Percentiles rank a stretch among this genome's conserved stretches.
These are phyloP conservation scores for cat (Felis catus) DNA, from an alignment of 2,113 vertebrate species.

Conservation along the genomic window DNA sequence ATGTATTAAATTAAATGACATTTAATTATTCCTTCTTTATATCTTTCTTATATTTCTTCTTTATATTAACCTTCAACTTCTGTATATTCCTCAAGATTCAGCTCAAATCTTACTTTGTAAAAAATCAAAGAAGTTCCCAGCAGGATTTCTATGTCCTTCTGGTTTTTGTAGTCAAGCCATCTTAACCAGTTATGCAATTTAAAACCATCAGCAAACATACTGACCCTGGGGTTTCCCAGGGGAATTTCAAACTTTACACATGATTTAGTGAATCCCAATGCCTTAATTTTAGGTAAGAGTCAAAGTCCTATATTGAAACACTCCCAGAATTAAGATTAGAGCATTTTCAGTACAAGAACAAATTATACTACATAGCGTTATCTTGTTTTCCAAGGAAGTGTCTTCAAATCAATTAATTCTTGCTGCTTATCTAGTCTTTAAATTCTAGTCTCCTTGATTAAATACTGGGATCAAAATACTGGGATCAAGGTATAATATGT, in stretches of 20 bases:
- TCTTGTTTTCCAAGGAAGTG: not conserved
- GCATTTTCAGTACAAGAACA: not conserved
- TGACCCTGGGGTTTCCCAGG: fast-evolving
- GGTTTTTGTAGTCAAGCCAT: not conserved
- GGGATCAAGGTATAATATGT: not conserved
- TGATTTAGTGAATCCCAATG: not conserved
- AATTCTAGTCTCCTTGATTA: not conserved
- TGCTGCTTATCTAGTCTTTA: not conserved
- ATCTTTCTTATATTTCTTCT: not conserved
- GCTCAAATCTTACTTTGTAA: not conserved
- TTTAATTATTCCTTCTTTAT: not conserved
- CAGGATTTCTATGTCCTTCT: not conserved
- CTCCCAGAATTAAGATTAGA: not conserved
- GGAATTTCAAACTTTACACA: not conserved
- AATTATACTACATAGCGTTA: not conserved
- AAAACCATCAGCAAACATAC: not conserved
- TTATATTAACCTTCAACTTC: not conserved
- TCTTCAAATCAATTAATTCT: not conserved
- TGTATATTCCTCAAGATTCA: not conserved
- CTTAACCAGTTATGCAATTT: not conserved
- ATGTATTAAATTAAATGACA: not conserved
- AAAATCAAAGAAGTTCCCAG: not conserved
- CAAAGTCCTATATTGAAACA: not conserved
- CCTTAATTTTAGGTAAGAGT: not conserved
- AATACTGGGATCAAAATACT: not conserved